A percentile compares a stretch with the other conserved stretches of the same genome.
phyloP scores from a whole-genome alignment of 1,140 invertebrate species.

The Zaprionus davidi region DNA sequence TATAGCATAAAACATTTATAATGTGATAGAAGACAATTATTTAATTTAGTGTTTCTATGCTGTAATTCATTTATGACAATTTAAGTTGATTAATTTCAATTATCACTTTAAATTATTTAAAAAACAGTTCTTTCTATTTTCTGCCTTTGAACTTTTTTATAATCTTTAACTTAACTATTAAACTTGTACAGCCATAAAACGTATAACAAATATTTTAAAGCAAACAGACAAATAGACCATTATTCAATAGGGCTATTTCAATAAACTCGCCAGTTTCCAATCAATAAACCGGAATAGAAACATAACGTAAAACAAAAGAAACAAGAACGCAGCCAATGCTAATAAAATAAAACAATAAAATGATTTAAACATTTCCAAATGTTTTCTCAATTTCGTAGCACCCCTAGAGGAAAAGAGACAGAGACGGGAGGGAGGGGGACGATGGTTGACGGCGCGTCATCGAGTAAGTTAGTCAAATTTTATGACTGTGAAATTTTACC shows the following conservation, averaged over 20 bases:
- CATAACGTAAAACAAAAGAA: slow-evolving; percentile 32
- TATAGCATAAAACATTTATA: background rate
- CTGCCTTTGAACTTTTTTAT: background rate
- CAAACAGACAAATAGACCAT: background rate
- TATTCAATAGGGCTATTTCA: background rate
- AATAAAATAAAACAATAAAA: slow-evolving; percentile 62
- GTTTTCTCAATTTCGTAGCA: slow-evolving; percentile 71
- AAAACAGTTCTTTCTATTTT: too few species aligned
- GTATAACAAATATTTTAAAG: background rate
- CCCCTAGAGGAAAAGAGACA: background rate
- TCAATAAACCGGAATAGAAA: slow-evolving; percentile 8
- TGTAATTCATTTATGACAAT: too few species aligned
- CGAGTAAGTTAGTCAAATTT: slow-evolving; percentile 68
- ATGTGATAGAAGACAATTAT: too few species aligned
- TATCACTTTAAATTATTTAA: too few species aligned
- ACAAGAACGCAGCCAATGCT: slow-evolving; percentile 43
- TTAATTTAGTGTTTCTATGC: too few species aligned
- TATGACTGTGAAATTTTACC: slow-evolving; percentile 78
- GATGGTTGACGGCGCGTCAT: slow-evolving; percentile 4
- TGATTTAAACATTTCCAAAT: slow-evolving; percentile 70
- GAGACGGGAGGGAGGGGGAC: background rate
- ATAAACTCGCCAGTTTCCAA: background rate
- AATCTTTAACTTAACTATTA: background rate
- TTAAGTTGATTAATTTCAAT: too few species aligned
- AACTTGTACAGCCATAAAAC: background rate